These are phyloP conservation scores for Orientallactaga sibirica DNA, from an alignment of 2,797 vertebrate genomes.

Conservation along the genomic window DNA sequence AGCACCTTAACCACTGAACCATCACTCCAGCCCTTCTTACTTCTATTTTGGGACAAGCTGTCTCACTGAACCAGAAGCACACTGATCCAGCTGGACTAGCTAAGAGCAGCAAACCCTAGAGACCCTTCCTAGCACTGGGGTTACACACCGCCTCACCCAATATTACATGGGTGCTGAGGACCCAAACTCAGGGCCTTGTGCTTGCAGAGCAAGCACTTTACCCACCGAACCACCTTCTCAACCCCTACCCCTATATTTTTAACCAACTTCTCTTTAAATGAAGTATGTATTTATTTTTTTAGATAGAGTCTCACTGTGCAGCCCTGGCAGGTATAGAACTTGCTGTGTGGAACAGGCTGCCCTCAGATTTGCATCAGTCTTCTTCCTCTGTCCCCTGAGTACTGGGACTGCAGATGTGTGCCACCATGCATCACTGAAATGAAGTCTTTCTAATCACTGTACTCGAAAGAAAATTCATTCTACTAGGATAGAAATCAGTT, in stretches of 20 bases:
- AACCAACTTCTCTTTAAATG: not conserved
- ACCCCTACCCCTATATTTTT: not conserved
- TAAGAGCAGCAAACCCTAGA: no score
- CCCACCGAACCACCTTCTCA: no score
- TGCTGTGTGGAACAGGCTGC: not conserved
- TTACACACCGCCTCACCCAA: no score
- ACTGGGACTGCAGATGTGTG: not conserved
- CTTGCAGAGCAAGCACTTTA: no score
- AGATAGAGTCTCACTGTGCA: not conserved
- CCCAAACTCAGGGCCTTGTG: no score
- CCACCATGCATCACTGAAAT: not conserved
- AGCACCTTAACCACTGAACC: no score
- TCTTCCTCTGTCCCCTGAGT: not conserved
- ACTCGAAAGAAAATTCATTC: not conserved
- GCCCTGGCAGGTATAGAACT: not conserved
- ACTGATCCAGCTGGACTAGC: no score
- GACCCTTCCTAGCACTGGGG: no score
- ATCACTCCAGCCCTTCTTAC: no score
- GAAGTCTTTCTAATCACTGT: constrained; percentile 6
- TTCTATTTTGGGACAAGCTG: no score
- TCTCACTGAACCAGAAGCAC: no score
- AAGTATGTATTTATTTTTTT: not conserved
- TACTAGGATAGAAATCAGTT: not conserved
- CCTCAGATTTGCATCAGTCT: not conserved
- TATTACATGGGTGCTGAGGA: no score